Conservation (phyloP, 1,140 invertebrate species). For the Catajapyx aquilonaris region DNA sequence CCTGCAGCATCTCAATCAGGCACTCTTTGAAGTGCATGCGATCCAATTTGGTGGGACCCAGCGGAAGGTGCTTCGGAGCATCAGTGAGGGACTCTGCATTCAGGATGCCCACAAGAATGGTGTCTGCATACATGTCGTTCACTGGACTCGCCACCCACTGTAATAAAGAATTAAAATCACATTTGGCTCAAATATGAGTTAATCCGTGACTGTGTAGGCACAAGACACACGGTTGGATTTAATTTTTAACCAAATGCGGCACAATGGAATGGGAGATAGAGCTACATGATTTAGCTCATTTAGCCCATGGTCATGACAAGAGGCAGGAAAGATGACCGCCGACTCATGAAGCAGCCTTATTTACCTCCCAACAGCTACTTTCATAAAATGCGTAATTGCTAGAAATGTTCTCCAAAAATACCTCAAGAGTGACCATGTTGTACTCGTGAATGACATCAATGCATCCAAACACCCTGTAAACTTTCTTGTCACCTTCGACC, state of each 20-base stretch:
- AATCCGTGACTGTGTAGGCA: too few relatives aligned
- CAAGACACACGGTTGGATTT: neutral
- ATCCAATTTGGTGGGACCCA: slow-evolving; percentile 43
- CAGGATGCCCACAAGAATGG: slow-evolving; percentile 62
- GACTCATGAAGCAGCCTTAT: too few relatives aligned
- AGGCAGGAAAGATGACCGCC: too few relatives aligned
- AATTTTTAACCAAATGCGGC: slow-evolving; percentile 6
- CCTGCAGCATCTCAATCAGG: slow-evolving; percentile 74
- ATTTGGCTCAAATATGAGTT: too few relatives aligned
- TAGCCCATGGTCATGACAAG: too few relatives aligned
- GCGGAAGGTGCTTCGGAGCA: slow-evolving; percentile 32
- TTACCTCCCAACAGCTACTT: slow-evolving; percentile 2
- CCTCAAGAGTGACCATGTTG: slow-evolving; percentile 64
- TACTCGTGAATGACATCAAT: slow-evolving; percentile 67
- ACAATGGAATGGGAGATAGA: too few relatives aligned
- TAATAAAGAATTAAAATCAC: too few relatives aligned
- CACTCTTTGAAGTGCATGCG: slow-evolving; percentile 82
- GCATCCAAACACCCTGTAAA: slow-evolving; percentile 44
- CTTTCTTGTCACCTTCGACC: slow-evolving; percentile 48
- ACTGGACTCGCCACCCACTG: slow-evolving; percentile 86
- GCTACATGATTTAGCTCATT: too few relatives aligned
- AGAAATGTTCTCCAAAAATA: too few relatives aligned
- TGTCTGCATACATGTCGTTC: slow-evolving; percentile 95
- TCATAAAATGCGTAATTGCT: too few relatives aligned
- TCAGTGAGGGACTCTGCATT: slow-evolving; percentile 41